Conservation (phyloP, 2,888 invertebrate genomes). For the Acanthosepion pharaonis region DNA sequence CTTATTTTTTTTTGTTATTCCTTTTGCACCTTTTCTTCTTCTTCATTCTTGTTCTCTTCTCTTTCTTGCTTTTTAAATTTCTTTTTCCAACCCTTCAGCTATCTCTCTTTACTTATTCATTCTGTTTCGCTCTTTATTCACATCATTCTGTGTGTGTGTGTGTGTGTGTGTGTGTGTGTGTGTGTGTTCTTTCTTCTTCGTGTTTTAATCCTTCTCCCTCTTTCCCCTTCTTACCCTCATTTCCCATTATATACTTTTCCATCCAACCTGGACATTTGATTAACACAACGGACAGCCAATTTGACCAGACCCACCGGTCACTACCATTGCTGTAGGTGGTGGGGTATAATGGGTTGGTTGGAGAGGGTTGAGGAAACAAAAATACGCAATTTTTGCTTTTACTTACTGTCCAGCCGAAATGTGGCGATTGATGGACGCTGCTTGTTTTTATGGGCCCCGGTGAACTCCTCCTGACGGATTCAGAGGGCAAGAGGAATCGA, state of each 20-base stretch:
- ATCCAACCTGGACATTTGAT: slow-evolving; percentile 18
- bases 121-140: no score
- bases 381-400: not conserved
- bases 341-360: not conserved
- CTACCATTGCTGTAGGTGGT: no score
- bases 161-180: no score
- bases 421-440: not conserved
- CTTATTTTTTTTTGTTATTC: no score
- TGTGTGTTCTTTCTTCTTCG: not conserved
- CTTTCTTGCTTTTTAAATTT: no score
- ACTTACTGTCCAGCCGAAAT: slow-evolving; percentile 17
- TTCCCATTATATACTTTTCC: not conserved
- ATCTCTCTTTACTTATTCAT: no score
- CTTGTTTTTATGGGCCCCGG: slow-evolving; percentile 4
- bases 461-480: not conserved
- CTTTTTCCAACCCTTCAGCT: no score
- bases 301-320: slow-evolving; percentile 33
- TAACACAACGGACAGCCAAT: slow-evolving; percentile 33
- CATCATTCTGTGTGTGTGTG: no score
- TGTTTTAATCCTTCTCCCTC: not conserved
- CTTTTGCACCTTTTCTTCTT: no score
- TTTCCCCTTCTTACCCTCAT: not conserved
- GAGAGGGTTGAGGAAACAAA: no score
- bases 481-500: not conserved
- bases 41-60: no score